These are phyloP conservation scores for Mus caroli DNA, from an alignment of 2,797 vertebrate species.

Conservation along the genomic window DNA sequence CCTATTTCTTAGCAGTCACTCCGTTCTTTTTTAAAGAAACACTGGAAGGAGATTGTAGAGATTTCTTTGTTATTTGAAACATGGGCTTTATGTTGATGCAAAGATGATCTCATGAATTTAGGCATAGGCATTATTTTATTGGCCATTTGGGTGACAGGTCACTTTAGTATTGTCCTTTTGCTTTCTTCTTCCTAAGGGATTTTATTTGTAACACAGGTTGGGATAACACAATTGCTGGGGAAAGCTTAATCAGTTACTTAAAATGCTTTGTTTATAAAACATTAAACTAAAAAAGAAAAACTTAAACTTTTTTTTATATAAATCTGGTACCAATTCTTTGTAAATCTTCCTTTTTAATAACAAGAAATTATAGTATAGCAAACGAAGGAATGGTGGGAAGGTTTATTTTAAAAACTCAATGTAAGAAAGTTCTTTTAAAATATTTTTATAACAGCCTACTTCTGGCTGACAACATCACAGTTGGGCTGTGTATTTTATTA, in stretches of 20 bases:
- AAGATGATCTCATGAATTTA: constrained; percentile 46
- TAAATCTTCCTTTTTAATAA: constrained; percentile 32
- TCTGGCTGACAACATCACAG: constrained; percentile 44
- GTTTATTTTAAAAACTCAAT: constrained; percentile 46
- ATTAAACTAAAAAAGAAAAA: background rate
- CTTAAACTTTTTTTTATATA: constrained; percentile 9
- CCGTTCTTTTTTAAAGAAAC: constrained; percentile 30
- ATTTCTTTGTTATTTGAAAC: constrained; percentile 55
- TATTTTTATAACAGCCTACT: constrained; percentile 32
- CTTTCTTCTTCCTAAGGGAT: constrained; percentile 6
- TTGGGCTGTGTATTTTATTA: constrained; percentile 32
- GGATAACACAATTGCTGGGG: background rate
- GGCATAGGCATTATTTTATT: constrained; percentile 33
- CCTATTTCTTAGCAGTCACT: constrained; percentile 1
- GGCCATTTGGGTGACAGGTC: background rate
- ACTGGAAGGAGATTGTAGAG: constrained; percentile 35
- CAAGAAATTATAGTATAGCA: constrained; percentile 50
- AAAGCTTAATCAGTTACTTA: constrained; percentile 62
- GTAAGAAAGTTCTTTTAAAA: constrained; percentile 39
- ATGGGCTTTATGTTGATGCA: constrained; percentile 59
- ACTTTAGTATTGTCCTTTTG: constrained; percentile 28
- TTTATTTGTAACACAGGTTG: constrained; percentile 42
- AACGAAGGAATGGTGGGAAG: constrained; percentile 29
- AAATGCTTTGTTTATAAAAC: constrained; percentile 56
- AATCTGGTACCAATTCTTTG: background rate